Evolutionary conservation across 1,140 invertebrate genomes (phyloP).

Genomic region (Augochlora pura): DNA sequence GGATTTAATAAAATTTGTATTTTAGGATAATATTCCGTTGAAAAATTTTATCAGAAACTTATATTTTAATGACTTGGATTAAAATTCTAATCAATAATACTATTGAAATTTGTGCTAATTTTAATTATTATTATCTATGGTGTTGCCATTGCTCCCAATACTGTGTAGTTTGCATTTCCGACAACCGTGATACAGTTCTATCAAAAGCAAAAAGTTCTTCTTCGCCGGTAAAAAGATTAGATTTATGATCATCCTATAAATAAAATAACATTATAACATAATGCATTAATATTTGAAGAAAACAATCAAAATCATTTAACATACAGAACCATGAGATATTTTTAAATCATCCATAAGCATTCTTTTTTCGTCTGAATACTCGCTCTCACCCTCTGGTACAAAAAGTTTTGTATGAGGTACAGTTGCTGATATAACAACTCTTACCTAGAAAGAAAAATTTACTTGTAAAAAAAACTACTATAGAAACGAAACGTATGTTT

Average conservation of each 20-base stretch:
- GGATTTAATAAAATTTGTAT: not conserved
- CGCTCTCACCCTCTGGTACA: conserved; percentile 80
- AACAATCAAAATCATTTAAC: conserved; percentile 30
- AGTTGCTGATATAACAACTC: conserved; percentile 90
- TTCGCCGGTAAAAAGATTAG: conserved; percentile 97
- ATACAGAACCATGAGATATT: conserved; percentile 83
- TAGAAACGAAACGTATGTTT: not conserved
- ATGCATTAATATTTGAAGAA: not conserved
- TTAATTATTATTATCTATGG: conserved; percentile 67
- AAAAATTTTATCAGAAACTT: not conserved
- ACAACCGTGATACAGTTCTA: conserved; percentile 93
- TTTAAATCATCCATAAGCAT: conserved; percentile 96
- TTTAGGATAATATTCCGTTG: not conserved
- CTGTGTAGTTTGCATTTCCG: conserved; percentile 96
- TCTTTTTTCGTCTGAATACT: conserved; percentile 87
- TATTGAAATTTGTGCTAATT: conserved; percentile 42
- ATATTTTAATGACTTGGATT: not conserved
- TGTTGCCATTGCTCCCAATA: conserved; percentile 93
- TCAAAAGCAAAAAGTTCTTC: conserved; percentile 99
- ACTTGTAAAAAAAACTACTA: conserved; percentile 49
- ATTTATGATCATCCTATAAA: conserved; percentile 84
- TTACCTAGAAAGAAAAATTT: conserved; percentile 79
- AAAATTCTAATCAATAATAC: conserved; percentile 9
- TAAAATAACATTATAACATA: conserved; percentile 20
- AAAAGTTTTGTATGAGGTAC: conserved; percentile 89